phyloP scores from a whole-genome alignment of 2,113 vertebrate genomes.

The Fulmarus glacialis region DNA sequence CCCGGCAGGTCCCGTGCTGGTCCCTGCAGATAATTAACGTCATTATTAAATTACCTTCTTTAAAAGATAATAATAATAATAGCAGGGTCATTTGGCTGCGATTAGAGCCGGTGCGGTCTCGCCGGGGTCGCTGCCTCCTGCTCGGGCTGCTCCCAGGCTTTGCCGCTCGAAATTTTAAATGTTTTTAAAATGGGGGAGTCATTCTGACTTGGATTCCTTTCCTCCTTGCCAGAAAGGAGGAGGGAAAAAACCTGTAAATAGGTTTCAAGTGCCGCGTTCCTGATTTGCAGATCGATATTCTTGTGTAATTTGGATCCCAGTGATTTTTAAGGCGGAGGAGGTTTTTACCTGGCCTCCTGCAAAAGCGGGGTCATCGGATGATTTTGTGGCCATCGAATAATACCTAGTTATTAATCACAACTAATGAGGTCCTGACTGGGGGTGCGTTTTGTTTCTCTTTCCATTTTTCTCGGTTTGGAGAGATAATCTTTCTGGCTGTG shows the following conservation, averaged over 20 bases:
- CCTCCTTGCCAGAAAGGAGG: neutral
- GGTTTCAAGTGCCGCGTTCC: rapidly evolving
- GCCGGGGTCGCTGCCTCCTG: neutral
- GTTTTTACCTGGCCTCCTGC: neutral
- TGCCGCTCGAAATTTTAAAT: neutral
- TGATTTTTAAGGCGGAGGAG: rapidly evolving
- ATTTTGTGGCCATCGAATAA: neutral
- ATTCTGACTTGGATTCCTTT: neutral
- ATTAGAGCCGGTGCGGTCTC: neutral
- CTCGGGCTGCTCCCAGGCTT: neutral
- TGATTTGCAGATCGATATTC: too few species aligned
- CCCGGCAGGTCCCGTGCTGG: neutral
- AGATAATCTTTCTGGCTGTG: neutral
- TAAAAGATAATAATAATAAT: neutral
- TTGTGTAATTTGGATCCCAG: rapidly evolving
- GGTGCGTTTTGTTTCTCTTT: neutral
- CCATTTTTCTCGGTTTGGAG: neutral
- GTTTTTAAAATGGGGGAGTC: neutral
- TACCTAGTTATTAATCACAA: neutral
- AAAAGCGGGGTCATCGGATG: neutral
- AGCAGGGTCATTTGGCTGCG: neutral
- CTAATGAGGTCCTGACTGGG: neutral
- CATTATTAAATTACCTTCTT: constrained; percentile 1
- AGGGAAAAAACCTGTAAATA: neutral
- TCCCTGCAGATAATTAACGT: neutral